Percentiles rank a stretch among this genome's conserved stretches.
These are phyloP conservation scores for Batillaria attramentaria DNA, from an alignment of 1,140 invertebrate species.

Conservation along the genomic window DNA sequence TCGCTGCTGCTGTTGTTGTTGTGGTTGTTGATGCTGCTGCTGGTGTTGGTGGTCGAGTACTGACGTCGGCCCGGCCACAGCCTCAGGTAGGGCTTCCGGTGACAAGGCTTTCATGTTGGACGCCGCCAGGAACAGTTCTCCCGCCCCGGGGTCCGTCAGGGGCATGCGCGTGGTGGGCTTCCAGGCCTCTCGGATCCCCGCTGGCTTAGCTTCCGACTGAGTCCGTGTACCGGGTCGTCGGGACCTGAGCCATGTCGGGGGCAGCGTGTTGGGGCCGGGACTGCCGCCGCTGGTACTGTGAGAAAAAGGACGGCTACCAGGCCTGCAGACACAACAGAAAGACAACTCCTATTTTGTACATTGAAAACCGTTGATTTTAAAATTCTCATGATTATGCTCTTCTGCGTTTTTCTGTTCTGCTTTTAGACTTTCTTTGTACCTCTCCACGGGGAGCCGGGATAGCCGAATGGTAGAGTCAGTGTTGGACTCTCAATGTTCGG, in stretches of 20 bases:
- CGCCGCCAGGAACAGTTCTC: conserved; percentile 20
- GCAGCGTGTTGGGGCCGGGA: background rate
- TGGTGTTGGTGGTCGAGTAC: no score
- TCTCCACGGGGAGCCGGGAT: no score
- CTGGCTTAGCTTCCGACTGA: background rate
- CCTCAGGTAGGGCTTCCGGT: conserved; percentile 22
- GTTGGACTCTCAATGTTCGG: no score
- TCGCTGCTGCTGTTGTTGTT: no score
- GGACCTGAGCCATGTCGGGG: background rate
- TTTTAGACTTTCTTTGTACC: background rate
- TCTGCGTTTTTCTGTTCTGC: no score
- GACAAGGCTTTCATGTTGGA: conserved; percentile 31
- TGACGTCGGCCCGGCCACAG: background rate
- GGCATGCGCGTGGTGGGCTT: background rate
- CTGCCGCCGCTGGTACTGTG: background rate
- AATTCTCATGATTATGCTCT: no score
- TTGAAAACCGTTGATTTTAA: no score
- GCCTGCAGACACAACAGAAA: background rate
- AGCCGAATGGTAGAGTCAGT: no score
- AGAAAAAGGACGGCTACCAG: background rate
- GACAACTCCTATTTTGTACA: no score
- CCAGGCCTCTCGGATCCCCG: background rate
- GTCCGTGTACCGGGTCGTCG: background rate
- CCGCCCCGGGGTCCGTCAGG: background rate
- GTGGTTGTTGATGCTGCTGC: no score